Base-by-base conservation (phyloP, 2,113 vertebrate species). In the Hassar affinis region DNA sequence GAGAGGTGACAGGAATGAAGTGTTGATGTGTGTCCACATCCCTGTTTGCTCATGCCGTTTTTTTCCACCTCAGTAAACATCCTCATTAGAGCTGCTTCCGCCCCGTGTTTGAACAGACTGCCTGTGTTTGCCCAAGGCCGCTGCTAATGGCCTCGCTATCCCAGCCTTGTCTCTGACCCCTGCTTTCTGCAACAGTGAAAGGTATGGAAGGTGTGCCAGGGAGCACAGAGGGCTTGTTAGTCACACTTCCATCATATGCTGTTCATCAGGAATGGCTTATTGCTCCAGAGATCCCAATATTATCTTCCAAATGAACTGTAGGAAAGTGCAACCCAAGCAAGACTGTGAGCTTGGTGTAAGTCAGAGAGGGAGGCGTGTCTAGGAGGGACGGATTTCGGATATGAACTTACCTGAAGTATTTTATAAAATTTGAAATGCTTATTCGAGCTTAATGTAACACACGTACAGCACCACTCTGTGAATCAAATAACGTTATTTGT, bases 31-130 rank as follows among this genome's bases (percentile, higher is more conserved):
- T 66, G 78, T 85, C 75, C 83, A 82, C 45, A 85, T 87, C 74
- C 74, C 83, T 87, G 79, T 87, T 85, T 85, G 86, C 86, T 72
- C 83, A 72, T 33, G 38, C 49, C 68, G 3, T 38, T 81, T 80
- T 78, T 86, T 83, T 81, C 80, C 62, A 42, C 27, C 83, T 85
- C 47, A 51, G 86, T 87, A 87, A 89, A 89, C 86, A 89, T 87
- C 88, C 88, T 87, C 84, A 85, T 86, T 87, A 89, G 77, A 18
- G 56, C 49, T 76, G 82, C 82, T 85, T 86, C 86, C 86, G 79
- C 69, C 64, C 69, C 33, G 71, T 87, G 85, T 87, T 86, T 89
- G 82, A 87, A 87, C 86, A 86, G 84, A 78, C 82, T 74, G 77
- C 56, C 25, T 74, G 47, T 87, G 86, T 89, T 86, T 89, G 86